Conservation (phyloP, 2,113 vertebrate species). For the Lepidothrix coronata region DNA sequence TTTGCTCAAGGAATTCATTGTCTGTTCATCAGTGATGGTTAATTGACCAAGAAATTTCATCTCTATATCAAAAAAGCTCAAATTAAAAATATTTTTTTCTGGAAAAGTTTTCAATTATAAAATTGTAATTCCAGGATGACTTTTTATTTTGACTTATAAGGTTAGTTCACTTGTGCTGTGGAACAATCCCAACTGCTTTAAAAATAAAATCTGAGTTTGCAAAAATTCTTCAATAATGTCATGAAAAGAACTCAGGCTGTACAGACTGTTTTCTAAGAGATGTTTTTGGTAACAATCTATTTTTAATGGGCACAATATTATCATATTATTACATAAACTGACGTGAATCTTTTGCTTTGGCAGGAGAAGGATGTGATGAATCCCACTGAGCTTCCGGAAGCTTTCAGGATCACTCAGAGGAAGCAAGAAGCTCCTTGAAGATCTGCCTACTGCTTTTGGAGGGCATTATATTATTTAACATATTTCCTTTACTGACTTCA, state of each 20-base stretch:
- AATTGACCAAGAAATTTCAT: conserved; percentile 11
- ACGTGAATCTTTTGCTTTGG: not conserved
- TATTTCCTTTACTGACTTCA: not conserved
- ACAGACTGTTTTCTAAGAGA: not conserved
- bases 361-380: not conserved
- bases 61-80: not conserved
- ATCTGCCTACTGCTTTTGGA: not conserved
- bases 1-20: not conserved
- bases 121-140: not conserved
- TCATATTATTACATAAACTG: not conserved
- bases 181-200: not conserved
- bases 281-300: not conserved
- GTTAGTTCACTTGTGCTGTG: not conserved
- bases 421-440: not conserved
- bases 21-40: not conserved
- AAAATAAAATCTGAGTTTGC: not conserved
- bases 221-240: not conserved
- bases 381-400: not conserved
- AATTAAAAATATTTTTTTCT: not conserved
- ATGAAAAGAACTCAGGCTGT: not conserved
- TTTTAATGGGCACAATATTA: not conserved
- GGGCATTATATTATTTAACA: not conserved
- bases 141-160: not conserved
- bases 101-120: not conserved
- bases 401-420: not conserved